Evolutionary conservation across 2,113 vertebrate genomes (phyloP).

Genomic region (Sebastes schlegelii): DNA sequence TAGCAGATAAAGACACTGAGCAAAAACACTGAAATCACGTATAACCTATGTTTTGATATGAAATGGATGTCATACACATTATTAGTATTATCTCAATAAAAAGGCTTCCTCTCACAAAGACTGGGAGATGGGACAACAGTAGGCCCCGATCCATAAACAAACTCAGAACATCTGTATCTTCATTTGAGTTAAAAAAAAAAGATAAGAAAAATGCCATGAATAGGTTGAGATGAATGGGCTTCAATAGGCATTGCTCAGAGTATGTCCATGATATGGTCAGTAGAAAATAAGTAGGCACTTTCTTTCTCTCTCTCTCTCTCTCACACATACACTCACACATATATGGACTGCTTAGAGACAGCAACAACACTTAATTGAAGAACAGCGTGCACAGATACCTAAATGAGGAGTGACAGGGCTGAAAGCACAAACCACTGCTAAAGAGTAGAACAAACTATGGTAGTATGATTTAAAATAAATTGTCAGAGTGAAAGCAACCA

Average conservation of each 20-base stretch:
- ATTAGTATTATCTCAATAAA: slow-evolving; percentile 9
- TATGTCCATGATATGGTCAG: slow-evolving; percentile 60
- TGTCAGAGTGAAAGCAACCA: slow-evolving; percentile 16
- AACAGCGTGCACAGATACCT: slow-evolving; percentile 55
- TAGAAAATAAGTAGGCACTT: slow-evolving; percentile 53
- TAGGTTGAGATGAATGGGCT: slow-evolving; percentile 31
- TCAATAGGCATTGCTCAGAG: slow-evolving; percentile 28
- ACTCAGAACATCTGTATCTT: slow-evolving; percentile 5
- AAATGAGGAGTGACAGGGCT: slow-evolving; percentile 28
- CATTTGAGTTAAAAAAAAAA: slow-evolving; percentile 6
- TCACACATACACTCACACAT: background rate
- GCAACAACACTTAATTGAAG: slow-evolving; percentile 72
- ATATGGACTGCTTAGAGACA: slow-evolving; percentile 84
- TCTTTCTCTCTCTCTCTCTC: background rate
- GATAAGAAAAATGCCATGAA: slow-evolving; percentile 31
- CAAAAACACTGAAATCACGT: slow-evolving; percentile 39
- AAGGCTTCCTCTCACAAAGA: slow-evolving; percentile 14
- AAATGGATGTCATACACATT: slow-evolving; percentile 29
- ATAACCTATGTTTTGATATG: slow-evolving; percentile 28
- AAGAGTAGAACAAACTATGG: background rate
- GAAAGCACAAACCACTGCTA: slow-evolving; percentile 14
- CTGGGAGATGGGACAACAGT: background rate
- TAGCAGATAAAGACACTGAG: slow-evolving; percentile 49
- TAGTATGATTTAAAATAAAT: background rate
- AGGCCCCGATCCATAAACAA: background rate